A percentile compares a stretch with the other conserved stretches of the same genome.
Conservation (phyloP, 2,888 invertebrate species). For the Nomada hirtipes region DNA sequence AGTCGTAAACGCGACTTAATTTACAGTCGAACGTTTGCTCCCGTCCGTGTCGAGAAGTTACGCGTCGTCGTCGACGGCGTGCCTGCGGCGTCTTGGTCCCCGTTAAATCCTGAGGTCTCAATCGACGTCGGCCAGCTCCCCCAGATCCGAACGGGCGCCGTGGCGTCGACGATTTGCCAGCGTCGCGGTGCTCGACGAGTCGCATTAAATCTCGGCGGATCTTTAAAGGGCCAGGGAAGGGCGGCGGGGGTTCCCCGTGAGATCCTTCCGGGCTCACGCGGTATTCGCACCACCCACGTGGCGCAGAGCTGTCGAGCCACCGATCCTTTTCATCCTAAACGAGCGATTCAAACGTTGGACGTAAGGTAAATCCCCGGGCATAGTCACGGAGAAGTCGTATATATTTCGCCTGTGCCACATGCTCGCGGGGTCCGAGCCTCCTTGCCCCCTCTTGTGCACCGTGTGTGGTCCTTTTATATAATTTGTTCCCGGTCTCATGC, state of each 20-base stretch:
- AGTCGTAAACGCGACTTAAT: slow-evolving; percentile 11
- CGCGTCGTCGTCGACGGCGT: not conserved
- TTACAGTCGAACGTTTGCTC: not conserved
- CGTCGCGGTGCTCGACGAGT: slow-evolving; percentile 11
- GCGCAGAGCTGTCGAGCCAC: slow-evolving; percentile 70
- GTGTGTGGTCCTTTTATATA: slow-evolving; percentile 79
- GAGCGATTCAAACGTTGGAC: slow-evolving; percentile 80
- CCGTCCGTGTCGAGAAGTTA: slow-evolving; percentile 3
- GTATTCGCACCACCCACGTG: slow-evolving; percentile 79
- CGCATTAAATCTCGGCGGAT: slow-evolving; percentile 60
- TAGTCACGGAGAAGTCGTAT: slow-evolving; percentile 79
- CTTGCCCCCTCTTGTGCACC: slow-evolving; percentile 66
- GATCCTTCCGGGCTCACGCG: slow-evolving; percentile 75
- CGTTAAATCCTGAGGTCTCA: slow-evolving; percentile 30
- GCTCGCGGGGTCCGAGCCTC: slow-evolving; percentile 59
- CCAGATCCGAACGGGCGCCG: slow-evolving; percentile 31
- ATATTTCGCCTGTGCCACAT: slow-evolving; percentile 73
- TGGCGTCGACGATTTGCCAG: slow-evolving; percentile 48
- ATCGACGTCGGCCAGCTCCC: slow-evolving; percentile 12
- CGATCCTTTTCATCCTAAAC: slow-evolving; percentile 82
- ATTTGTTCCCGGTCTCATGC: slow-evolving; percentile 69
- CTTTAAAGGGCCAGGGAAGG: slow-evolving; percentile 32
- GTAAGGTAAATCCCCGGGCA: slow-evolving; percentile 79
- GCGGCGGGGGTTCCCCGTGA: slow-evolving; percentile 49
- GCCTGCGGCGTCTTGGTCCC: not conserved